Evolutionary conservation across 2,888 invertebrate genomes (phyloP).

Genomic region (Limnephilus lunatus): DNA sequence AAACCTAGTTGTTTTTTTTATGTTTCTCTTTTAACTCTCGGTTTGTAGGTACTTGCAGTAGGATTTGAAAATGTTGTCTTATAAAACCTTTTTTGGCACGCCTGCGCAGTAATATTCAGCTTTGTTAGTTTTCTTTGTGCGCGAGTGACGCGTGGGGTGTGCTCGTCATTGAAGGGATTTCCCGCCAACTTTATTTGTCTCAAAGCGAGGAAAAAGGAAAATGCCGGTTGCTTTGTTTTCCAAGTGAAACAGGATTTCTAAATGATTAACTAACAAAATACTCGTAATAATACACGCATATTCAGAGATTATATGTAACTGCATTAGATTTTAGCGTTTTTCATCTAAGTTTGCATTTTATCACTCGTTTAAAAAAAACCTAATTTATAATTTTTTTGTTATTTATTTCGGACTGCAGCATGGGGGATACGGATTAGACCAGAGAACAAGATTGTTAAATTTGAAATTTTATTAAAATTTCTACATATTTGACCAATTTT

Average conservation of each 20-base stretch:
- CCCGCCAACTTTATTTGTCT: conserved; percentile 37
- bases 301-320: neutral
- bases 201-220: neutral
- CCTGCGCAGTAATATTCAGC: conserved; percentile 33
- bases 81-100: neutral
- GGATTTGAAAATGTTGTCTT: neutral
- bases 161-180: conserved; percentile 28
- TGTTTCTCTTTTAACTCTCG: neutral
- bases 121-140: conserved; percentile 56
- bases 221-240: neutral
- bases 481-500: neutral
- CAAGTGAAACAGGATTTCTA: neutral
- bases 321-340: too few species aligned
- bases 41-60: neutral
- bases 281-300: neutral
- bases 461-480: neutral
- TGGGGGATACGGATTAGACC: neutral
- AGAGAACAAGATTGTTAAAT: neutral
- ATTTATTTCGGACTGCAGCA: neutral
- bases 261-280: neutral
- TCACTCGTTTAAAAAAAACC: too few species aligned
- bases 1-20: too few species aligned
- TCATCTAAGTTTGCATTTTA: too few species aligned
- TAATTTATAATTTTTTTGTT: too few species aligned
- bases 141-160: conserved; percentile 18